Conservation (phyloP, 2,888 invertebrate genomes). For the Allacma fusca region DNA sequence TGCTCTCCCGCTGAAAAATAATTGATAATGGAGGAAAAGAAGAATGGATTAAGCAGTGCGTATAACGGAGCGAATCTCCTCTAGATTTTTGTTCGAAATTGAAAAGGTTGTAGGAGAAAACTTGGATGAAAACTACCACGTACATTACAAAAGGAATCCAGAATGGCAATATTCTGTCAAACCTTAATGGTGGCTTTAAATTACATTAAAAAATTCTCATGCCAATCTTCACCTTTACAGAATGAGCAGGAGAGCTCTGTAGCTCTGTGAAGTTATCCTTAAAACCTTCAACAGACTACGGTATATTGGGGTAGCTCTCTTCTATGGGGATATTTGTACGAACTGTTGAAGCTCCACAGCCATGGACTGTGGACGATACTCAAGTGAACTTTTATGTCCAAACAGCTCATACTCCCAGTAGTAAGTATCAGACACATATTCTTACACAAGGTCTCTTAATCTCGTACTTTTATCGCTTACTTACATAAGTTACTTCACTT, state of each 20-base stretch:
- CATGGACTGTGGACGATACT: too few species aligned
- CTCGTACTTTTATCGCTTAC: background rate
- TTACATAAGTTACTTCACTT: background rate
- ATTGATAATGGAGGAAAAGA: constrained; percentile 40
- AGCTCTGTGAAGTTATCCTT: too few species aligned
- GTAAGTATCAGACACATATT: background rate
- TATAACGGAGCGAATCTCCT: constrained; percentile 39
- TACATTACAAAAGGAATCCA: constrained; percentile 8
- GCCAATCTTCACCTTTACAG: background rate
- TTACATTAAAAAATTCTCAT: background rate
- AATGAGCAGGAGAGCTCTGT: background rate
- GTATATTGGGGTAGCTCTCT: too few species aligned
- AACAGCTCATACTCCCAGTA: background rate
- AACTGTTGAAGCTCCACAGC: too few species aligned
- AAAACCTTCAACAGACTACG: too few species aligned
- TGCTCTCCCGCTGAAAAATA: constrained; percentile 30
- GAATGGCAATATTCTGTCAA: background rate
- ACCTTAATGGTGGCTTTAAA: constrained; percentile 11
- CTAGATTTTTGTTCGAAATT: constrained; percentile 17
- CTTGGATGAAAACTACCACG: constrained; percentile 1
- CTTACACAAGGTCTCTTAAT: constrained; percentile 10
- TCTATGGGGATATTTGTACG: too few species aligned
- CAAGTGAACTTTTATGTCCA: background rate
- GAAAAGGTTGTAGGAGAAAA: background rate
- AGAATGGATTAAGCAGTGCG: constrained; percentile 30